These are phyloP conservation scores for Steatocranus sp. DNA, from an alignment of 2,797 vertebrate genomes.

Conservation along the genomic window DNA sequence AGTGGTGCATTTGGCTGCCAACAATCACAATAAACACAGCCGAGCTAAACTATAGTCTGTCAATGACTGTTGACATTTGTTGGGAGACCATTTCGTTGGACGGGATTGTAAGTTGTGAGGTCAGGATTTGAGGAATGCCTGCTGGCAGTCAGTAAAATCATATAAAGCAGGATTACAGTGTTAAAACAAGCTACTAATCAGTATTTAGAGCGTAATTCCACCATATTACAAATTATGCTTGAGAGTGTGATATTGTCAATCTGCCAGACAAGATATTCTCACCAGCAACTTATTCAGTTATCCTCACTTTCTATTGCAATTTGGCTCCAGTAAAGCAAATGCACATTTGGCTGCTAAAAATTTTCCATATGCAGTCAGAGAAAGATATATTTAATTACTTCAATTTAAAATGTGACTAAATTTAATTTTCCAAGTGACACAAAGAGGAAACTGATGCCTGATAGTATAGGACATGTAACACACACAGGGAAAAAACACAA, in stretches of 20 bases:
- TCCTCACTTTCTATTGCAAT: constrained; percentile 4
- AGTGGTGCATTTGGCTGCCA: constrained; percentile 26
- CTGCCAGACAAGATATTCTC: constrained; percentile 39
- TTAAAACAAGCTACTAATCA: constrained; percentile 53
- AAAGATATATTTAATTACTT: neutral
- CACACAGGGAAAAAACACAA: neutral
- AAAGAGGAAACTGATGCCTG: neutral
- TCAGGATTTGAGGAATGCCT: constrained; percentile 45
- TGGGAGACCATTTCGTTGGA: constrained; percentile 17
- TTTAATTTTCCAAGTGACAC: neutral
- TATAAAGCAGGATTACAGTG: constrained; percentile 46
- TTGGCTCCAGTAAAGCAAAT: constrained; percentile 10
- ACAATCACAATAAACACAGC: constrained; percentile 35
- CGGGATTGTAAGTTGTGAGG: constrained; percentile 20
- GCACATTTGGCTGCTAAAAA: neutral
- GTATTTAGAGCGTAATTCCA: constrained; percentile 50
- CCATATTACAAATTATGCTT: constrained; percentile 37
- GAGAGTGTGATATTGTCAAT: constrained; percentile 46
- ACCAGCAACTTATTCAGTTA: constrained; percentile 4
- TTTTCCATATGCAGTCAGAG: neutral
- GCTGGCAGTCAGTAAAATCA: constrained; percentile 49
- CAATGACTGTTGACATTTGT: constrained; percentile 46
- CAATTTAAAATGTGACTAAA: neutral
- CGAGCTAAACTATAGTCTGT: constrained; percentile 21
- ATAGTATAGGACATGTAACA: neutral